These are phyloP conservation scores for Hepsetus odoe DNA, from an alignment of 2,113 vertebrate species.

Conservation along the genomic window DNA sequence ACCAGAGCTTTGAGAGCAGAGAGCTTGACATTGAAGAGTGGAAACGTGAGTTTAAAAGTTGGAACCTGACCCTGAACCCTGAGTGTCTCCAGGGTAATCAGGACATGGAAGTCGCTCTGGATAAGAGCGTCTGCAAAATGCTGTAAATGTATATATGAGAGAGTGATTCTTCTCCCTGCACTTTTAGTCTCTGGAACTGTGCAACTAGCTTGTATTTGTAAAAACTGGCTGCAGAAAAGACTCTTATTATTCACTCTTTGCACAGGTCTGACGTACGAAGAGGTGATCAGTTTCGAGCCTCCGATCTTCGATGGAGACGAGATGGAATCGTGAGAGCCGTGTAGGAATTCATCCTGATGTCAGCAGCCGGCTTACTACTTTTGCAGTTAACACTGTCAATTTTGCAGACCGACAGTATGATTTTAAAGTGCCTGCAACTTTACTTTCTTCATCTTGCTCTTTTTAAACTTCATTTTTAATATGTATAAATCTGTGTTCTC, in stretches of 20 bases:
- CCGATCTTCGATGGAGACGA: conserved; percentile 89
- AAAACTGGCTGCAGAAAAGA: background rate
- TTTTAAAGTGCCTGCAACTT: conserved; percentile 49
- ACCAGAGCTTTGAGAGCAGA: conserved; percentile 96
- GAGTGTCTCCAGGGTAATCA: background rate
- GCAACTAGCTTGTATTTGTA: too few relatives aligned
- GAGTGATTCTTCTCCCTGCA: too few relatives aligned
- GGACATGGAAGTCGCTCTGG: too few relatives aligned
- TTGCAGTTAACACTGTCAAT: conserved; percentile 36
- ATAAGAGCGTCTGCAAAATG: too few relatives aligned
- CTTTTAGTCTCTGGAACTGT: too few relatives aligned
- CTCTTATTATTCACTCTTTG: conserved; percentile 1
- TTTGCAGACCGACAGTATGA: conserved; percentile 44
- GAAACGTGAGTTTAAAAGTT: conserved; percentile 86
- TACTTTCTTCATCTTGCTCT: conserved; percentile 34
- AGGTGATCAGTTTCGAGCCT: conserved; percentile 89
- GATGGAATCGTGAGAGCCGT: conserved; percentile 81
- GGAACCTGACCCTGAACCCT: too few relatives aligned
- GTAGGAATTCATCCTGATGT: conserved; percentile 17
- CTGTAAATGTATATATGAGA: too few relatives aligned
- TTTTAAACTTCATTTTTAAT: conserved; percentile 1
- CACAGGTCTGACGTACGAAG: conserved; percentile 92
- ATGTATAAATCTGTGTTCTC: conserved; percentile 24
- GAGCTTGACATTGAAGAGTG: conserved; percentile 96
- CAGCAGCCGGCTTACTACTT: conserved; percentile 42